Percentiles rank a stretch among this genome's conserved stretches.
Evolutionary conservation across 1,140 invertebrate genomes (phyloP).

Genomic region (Heliconius nattereri): DNA sequence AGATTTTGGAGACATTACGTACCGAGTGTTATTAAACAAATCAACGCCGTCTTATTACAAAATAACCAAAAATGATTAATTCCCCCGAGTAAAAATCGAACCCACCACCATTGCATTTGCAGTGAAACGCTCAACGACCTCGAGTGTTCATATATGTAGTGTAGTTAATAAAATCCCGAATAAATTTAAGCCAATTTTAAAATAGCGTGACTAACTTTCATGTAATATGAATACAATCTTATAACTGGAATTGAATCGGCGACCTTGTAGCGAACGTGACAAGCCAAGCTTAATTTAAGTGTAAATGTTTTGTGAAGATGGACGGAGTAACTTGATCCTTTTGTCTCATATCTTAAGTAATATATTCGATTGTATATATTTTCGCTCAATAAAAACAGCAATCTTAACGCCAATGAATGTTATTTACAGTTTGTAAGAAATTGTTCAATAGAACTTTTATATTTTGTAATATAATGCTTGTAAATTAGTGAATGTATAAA

Average conservation of each 20-base stretch:
- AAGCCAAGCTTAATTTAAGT: conserved; percentile 16
- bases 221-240: conserved; percentile 10
- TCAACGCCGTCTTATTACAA: no score
- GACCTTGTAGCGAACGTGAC: conserved; percentile 29
- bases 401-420: background rate
- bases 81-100: no score
- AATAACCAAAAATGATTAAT: no score
- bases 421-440: background rate
- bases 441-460: background rate
- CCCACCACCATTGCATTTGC: no score
- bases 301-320: background rate
- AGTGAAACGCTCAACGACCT: no score
- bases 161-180: background rate
- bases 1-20: no score
- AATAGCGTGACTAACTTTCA: conserved; percentile 9
- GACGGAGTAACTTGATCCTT: background rate
- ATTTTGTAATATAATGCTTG: background rate
- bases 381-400: background rate
- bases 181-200: background rate
- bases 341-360: background rate
- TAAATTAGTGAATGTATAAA: background rate
- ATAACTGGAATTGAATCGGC: conserved; percentile 10
- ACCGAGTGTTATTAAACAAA: no score
- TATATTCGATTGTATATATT: background rate
- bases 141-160: background rate